These are phyloP conservation scores for Mylabris sibirica DNA, from an alignment of 2,888 invertebrate species.

Conservation along the genomic window DNA sequence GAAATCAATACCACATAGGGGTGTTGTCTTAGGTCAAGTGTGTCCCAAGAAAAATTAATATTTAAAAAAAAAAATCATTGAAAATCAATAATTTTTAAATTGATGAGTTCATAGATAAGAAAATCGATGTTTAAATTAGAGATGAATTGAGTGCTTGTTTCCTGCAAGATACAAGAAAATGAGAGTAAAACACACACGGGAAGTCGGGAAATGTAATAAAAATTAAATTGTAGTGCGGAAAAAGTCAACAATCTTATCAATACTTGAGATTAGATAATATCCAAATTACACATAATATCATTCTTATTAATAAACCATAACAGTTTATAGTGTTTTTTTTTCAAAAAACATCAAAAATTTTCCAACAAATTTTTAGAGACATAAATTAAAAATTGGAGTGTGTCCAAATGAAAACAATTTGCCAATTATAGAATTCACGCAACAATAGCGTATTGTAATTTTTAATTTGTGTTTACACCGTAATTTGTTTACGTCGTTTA, in stretches of 20 bases:
- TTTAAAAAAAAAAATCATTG: neutral
- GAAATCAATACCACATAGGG: slow-evolving; percentile 34
- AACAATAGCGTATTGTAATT: neutral
- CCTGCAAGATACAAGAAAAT: neutral
- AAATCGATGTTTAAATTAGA: neutral
- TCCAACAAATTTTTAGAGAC: neutral
- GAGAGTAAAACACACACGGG: neutral
- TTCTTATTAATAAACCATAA: slow-evolving; percentile 10
- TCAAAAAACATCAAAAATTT: neutral
- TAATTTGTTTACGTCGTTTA: neutral
- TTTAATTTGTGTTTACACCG: neutral
- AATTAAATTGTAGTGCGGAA: neutral
- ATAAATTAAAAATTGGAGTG: neutral
- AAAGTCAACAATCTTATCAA: slow-evolving; percentile 15
- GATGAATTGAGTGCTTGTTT: neutral
- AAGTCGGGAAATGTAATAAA: neutral
- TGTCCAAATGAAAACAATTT: neutral
- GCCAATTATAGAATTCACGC: slow-evolving; percentile 7
- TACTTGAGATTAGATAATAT: slow-evolving; percentile 17
- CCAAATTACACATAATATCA: neutral
- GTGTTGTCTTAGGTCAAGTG: slow-evolving; percentile 32
- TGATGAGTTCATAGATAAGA: neutral
- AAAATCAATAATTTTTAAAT: neutral
- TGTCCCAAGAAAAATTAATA: neutral
- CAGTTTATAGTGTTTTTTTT: neutral